phyloP scores from a whole-genome alignment of 2,888 invertebrate genomes.

The Erebia aethiops region DNA sequence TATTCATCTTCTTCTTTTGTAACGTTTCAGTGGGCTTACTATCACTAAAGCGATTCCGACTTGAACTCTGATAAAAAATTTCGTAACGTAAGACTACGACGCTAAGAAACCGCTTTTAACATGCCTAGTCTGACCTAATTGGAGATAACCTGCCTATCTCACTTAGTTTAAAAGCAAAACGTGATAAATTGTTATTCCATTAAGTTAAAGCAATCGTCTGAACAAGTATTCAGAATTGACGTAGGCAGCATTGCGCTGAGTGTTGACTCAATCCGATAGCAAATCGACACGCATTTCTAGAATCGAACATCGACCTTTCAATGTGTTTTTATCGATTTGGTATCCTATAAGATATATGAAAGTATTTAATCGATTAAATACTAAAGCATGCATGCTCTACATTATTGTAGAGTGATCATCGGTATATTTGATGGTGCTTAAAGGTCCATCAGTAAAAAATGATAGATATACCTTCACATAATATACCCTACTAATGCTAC shows the following conservation, averaged over 20 bases:
- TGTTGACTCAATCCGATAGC: constrained; percentile 17
- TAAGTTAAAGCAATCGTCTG: constrained; percentile 37
- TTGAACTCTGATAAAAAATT: constrained; percentile 1
- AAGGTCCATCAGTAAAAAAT: too few relatives aligned
- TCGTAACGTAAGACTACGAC: background rate
- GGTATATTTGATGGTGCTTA: too few relatives aligned
- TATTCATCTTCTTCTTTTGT: too few relatives aligned
- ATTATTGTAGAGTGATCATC: too few relatives aligned
- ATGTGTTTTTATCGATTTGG: background rate
- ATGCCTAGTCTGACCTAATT: constrained; percentile 58
- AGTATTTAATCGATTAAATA: too few relatives aligned
- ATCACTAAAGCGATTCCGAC: background rate
- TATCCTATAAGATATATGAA: too few relatives aligned
- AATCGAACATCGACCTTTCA: constrained; percentile 9
- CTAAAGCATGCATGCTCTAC: too few relatives aligned
- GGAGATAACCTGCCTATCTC: constrained; percentile 50
- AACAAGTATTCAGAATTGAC: constrained; percentile 33
- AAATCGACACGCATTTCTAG: constrained; percentile 16
- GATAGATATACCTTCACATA: too few relatives aligned
- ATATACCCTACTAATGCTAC: too few relatives aligned
- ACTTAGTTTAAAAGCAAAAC: constrained; percentile 62
- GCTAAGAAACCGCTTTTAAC: constrained; percentile 4
- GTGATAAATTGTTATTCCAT: constrained; percentile 47
- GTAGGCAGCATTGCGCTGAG: constrained; percentile 28
- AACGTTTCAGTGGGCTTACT: too few relatives aligned